A percentile compares a stretch with the other conserved stretches of the same genome.
Evolutionary conservation across 2,888 invertebrate species (phyloP).

Genomic region (Polyploca ridens): DNA sequence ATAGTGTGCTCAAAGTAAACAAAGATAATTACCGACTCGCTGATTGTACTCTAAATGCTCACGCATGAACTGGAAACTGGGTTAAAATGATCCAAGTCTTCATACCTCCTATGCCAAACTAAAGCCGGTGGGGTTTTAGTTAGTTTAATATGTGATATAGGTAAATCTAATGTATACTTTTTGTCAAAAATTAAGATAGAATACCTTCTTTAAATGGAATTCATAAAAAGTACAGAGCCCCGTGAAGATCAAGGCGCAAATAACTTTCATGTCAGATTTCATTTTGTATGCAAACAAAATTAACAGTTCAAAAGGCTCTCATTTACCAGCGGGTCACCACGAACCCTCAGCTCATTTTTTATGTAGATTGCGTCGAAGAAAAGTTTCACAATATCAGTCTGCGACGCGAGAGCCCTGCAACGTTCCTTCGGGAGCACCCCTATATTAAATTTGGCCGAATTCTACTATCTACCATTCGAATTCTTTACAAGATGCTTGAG

Average conservation of each 20-base stretch:
- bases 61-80: too few relatives aligned
- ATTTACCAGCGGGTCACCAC: conserved; percentile 79
- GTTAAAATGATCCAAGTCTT: too few relatives aligned
- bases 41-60: too few relatives aligned
- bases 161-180: background rate
- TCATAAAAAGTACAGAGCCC: conserved; percentile 43
- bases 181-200: background rate
- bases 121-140: background rate
- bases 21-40: too few relatives aligned
- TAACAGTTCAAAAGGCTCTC: conserved; percentile 81
- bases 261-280: conserved; percentile 77
- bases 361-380: conserved; percentile 81
- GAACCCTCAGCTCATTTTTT: conserved; percentile 80
- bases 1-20: background rate
- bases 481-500: conserved; percentile 59
- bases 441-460: conserved; percentile 73
- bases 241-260: conserved; percentile 63
- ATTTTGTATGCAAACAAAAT: conserved; percentile 81
- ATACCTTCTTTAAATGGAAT: conserved; percentile 20
- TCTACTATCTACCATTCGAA: conserved; percentile 61
- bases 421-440: conserved; percentile 58
- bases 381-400: conserved; percentile 82
- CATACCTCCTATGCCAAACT: too few relatives aligned
- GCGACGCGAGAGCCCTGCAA: conserved; percentile 60
- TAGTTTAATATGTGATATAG: background rate